Base-by-base conservation (phyloP, 1,140 invertebrate genomes). In the Drosophila arawakana region DNA sequence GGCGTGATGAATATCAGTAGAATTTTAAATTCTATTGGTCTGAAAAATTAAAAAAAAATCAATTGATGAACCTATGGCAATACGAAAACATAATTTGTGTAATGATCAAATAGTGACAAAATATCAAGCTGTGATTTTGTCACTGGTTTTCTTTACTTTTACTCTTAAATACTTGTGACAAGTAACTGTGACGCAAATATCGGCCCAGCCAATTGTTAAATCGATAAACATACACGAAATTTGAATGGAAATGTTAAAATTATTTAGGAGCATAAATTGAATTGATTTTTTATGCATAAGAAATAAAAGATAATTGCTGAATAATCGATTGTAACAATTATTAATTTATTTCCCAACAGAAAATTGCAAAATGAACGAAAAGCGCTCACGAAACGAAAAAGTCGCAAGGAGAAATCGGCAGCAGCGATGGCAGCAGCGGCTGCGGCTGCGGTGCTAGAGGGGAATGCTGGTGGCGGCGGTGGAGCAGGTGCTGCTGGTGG, bases 361-460 rank as follows among this genome's bases (percentile, higher is more conserved):
- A 90, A 86, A 66, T 49, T 90, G 44, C 86, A 91, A 71, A 81
- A 90, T 81, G 90, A 91, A 30, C 83, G 86, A 7, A 91, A 90
- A 67, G 55, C 81, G 11, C 75, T 85, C 21, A 80, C 90, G 3
- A 92, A 91, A 39, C 86, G 91, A n/a, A 92, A 91, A 57, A 91
- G 78, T 46, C 89, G 91, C n/a, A 91, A 91, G 50, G 91, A 91
- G 54, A 92, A 91, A 13, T 84, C 85, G 5, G 85, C 85, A 4
- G 85, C 85, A 35, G 86, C 81, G 0, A 71, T 88, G 72, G 83
- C 83, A 30, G 83, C 76, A 7, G 81, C 86, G 3, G 85, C 90
- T 8, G 83, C 81, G 0, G 84, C 75, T 5, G 84, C 82, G 1
- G 84, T 88, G 1, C 58, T 90, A 34, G 86, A 90, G 37, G 85